Conservation (phyloP, 35 echinoderm and acorn worm species). For the Strongylocentrotus purpuratus region DNA sequence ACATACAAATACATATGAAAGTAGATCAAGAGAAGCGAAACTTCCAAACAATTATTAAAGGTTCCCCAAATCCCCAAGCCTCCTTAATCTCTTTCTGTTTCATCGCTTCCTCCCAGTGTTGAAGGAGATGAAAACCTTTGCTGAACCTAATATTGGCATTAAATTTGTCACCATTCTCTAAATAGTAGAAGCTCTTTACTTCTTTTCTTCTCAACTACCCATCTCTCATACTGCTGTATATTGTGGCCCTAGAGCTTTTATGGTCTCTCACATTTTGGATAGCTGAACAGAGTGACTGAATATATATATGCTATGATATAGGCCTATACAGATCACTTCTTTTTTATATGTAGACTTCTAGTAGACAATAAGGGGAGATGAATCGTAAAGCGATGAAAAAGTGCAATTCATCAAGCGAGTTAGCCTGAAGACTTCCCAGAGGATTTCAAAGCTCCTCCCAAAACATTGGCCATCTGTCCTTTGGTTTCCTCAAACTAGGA, state of each 20-base stretch:
- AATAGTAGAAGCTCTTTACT: background rate
- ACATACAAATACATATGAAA: background rate
- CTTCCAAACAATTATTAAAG: background rate
- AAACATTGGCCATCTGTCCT: background rate
- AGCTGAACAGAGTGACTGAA: background rate
- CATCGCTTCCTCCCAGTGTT: background rate
- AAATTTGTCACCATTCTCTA: conserved; percentile 2
- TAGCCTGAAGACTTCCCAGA: background rate
- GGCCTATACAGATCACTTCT: background rate
- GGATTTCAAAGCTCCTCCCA: background rate
- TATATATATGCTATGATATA: background rate
- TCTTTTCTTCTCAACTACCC: background rate
- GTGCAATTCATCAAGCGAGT: background rate
- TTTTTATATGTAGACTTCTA: background rate
- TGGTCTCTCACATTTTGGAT: background rate
- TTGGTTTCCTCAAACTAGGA: background rate
- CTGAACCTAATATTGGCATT: background rate
- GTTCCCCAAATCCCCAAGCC: background rate
- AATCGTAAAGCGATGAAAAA: background rate
- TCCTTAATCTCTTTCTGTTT: background rate
- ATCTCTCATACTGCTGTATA: background rate
- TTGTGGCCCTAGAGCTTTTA: background rate
- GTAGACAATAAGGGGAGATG: background rate
- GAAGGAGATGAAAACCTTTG: background rate
- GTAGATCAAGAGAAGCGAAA: background rate